Evolutionary conservation across 2,888 invertebrate genomes (phyloP), one percentile per base, ranked within the genome.

Genomic region (Ornithoptera priamus): DNA sequence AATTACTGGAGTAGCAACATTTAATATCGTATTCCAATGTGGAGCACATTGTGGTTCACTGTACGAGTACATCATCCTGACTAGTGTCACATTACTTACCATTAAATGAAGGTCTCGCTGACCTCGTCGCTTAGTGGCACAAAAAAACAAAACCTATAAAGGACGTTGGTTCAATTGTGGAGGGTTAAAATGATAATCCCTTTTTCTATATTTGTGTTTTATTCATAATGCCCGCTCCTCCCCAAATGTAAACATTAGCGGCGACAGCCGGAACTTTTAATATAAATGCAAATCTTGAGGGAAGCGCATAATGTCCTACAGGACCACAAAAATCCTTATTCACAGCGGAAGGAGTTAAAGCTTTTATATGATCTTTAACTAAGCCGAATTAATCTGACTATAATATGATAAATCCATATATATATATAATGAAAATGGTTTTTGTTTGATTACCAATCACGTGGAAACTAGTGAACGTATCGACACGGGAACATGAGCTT

Each of bases 241-340:
- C 53, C 30, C 15, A 36, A 61, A 67, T 61, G 46, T 67, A 67
- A 67, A 61, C 66, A 67, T 67, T 67, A 67, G 66, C 61, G 53
- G 61, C 66, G 36, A 20, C 60, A 67, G 66, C 50, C 61, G 60
- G 61, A 67, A 67, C 65, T 69, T 65, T 69, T 60, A 69, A 69
- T 69, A 65, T 65, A 69, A 61, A 65, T 69, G 53, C 50, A 68
- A 62, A 68, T 68, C 22, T 18, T 46, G 56, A 56, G 62, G 67
- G 36, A 36, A 57, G 20, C 53, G 62, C 62, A 46, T 57, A 62
- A 68, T 66, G 46, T 65, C 39, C 57, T 22, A 22, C 22, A 57
- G 57, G 57, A 65, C 46, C 24, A 53, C 20, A 65, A 57, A 64
- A 63, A 53, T 39, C n/a, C 20, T 56, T 57, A 64, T 57, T 39